Evolutionary conservation across 2,888 invertebrate genomes (phyloP).

Genomic region (Heliconius erato): DNA sequence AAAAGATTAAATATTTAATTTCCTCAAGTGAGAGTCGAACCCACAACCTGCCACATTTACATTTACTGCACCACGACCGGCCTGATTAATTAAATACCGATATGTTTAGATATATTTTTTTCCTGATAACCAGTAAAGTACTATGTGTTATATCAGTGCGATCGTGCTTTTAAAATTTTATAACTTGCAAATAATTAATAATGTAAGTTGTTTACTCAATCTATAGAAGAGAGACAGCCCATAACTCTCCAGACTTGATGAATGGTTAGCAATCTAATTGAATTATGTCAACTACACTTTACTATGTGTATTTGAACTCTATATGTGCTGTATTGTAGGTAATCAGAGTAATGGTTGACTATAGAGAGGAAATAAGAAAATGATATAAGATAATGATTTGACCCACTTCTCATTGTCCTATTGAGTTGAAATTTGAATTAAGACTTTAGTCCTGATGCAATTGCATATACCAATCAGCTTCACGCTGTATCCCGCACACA

Average conservation of each 20-base stretch:
- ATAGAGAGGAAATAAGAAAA: neutral
- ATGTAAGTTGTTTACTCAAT: slow-evolving; percentile 31
- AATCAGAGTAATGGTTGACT: neutral
- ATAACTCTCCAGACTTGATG: slow-evolving; percentile 46
- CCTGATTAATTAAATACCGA: no score
- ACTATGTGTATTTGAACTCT: neutral
- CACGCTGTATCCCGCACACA: no score
- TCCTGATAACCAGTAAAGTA: neutral
- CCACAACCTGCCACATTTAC: no score
- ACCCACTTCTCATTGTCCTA: no score
- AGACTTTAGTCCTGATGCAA: no score
- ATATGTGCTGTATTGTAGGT: neutral
- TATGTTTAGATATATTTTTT: no score
- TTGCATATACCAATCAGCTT: no score
- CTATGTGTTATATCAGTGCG: neutral
- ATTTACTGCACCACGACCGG: no score
- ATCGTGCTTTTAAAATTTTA: neutral
- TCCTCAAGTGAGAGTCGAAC: no score
- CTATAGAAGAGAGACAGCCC: slow-evolving; percentile 35
- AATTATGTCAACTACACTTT: slow-evolving; percentile 53
- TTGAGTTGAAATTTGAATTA: no score
- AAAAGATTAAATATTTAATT: no score
- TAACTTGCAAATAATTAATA: slow-evolving; percentile 13
- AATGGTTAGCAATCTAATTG: slow-evolving; percentile 56
- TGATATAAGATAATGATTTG: neutral